Base-by-base conservation (phyloP, 2,888 invertebrate genomes). In the Bellardia bayeri region DNA sequence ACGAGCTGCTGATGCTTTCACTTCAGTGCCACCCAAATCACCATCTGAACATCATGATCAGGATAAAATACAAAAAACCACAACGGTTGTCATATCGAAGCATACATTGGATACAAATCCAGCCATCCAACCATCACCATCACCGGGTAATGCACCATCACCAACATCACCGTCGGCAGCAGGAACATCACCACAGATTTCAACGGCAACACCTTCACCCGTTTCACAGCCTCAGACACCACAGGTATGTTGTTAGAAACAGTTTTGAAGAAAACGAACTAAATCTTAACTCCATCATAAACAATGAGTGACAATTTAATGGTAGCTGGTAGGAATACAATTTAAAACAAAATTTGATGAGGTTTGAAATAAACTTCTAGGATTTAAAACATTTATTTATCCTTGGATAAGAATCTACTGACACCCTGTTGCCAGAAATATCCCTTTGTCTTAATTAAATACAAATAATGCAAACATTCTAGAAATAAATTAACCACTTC, bases 21-120 rank as follows among this genome's bases (percentile, higher is more conserved):
- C 92, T 69, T 90, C 91, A 80, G 92, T 94, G 89, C 95, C 95
- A 75, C 97, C 97, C 40, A 97, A 96, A 91, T 97, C 97, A 80
- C 97, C 97, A 66, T 95, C 95, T 89, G 95, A 95, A 49, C 95
- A 95, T 88, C 95, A 95, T 92, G 94, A 94, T 87, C 94, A 94
- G 89, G 94, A 94, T 89, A 95, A 95, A 91, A 95, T 95, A 91
- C 94, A 95, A 89, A 98, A 98, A 95, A 98, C 98, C 83, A 98
- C 98, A 89, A 98, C 98, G 13, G 97, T 98, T 91, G 98, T 98
- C 82, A 98, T 98, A 97, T 98, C 97, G 93, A 98, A 98, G 93
- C 98, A 98, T 94, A 98, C 98, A 82, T 94, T 97, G 91, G 97
- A 97, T 89, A 94, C 94, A 85, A 93, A 94, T 91, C 93, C 93